Conservation (phyloP, 2,888 invertebrate species). For the Carcina quercana region DNA sequence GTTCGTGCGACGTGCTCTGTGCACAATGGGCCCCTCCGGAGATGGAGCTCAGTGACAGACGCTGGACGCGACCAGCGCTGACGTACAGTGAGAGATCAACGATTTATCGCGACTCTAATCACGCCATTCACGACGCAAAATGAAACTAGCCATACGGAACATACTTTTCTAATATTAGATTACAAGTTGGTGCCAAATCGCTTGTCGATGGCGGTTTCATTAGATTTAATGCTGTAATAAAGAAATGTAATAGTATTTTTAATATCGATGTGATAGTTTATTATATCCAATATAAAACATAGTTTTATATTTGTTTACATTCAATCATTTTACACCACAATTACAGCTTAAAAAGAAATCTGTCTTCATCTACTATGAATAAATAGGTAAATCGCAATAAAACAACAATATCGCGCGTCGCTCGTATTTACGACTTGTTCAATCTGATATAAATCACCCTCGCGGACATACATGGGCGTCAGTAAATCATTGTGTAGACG, state of each 20-base stretch:
- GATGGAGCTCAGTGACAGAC: constrained; percentile 28
- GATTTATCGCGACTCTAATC: constrained; percentile 32
- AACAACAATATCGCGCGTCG: constrained; percentile 22
- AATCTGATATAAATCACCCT: constrained; percentile 41
- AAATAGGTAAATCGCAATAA: constrained; percentile 20
- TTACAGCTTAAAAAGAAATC: constrained; percentile 1
- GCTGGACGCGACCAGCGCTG: constrained; percentile 32
- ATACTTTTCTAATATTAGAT: constrained; percentile 43
- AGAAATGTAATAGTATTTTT: too few relatives aligned
- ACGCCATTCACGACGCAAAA: constrained; percentile 36
- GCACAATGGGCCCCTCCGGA: too few relatives aligned
- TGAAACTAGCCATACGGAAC: constrained; percentile 24
- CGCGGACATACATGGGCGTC: constrained; percentile 32
- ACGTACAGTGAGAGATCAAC: constrained; percentile 26
- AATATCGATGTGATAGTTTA: neutral
- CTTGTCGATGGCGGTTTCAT: constrained; percentile 27
- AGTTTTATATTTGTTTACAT: constrained; percentile 1
- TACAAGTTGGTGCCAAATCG: constrained; percentile 43
- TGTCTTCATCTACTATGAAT: constrained; percentile 13
- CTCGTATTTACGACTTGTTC: constrained; percentile 26
- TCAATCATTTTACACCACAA: too few relatives aligned
- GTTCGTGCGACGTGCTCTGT: constrained; percentile 17
- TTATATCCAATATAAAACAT: neutral
- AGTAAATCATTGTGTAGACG: constrained; percentile 38
- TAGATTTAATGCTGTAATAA: constrained; percentile 2